Conservation (phyloP, 2,113 vertebrate genomes). For the Rhombomys opimus region DNA sequence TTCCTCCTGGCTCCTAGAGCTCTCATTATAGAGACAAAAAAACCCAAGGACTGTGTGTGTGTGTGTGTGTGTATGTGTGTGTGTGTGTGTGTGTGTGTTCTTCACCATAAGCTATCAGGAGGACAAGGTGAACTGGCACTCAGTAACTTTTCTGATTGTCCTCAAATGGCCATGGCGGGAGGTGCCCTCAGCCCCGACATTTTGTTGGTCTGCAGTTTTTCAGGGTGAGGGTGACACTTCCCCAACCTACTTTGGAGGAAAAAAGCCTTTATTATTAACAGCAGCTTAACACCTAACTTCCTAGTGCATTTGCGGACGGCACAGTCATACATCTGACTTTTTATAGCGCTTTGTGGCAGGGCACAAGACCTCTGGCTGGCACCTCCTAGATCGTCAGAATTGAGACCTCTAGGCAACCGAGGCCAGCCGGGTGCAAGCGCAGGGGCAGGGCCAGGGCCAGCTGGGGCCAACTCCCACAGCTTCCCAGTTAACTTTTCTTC, state of each 20-base stretch:
- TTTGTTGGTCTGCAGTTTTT: constrained; percentile 16
- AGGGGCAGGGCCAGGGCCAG: background rate
- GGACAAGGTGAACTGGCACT: background rate
- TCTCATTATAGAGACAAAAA: background rate
- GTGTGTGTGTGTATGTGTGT: too few species aligned
- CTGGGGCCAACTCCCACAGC: background rate
- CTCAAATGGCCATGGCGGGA: background rate
- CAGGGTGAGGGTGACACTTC: constrained; percentile 21
- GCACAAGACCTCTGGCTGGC: constrained; percentile 69
- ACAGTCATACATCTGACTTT: constrained; percentile 68
- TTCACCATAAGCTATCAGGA: background rate
- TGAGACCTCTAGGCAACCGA: constrained; percentile 67
- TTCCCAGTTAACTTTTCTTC: constrained; percentile 65
- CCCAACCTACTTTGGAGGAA: constrained; percentile 55
- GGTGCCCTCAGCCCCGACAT: background rate
- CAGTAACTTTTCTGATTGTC: background rate
- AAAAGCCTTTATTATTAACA: constrained; percentile 76
- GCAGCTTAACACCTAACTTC: constrained; percentile 50
- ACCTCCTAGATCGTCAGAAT: constrained; percentile 76
- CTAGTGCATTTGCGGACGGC: constrained; percentile 73
- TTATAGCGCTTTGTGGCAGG: constrained; percentile 55
- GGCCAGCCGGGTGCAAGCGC: constrained; percentile 14
- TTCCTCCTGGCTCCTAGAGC: background rate
- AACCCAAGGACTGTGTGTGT: background rate
- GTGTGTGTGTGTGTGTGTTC: too few species aligned